Conservation (phyloP, 2,888 invertebrate species). For the Acrobasis consociella region DNA sequence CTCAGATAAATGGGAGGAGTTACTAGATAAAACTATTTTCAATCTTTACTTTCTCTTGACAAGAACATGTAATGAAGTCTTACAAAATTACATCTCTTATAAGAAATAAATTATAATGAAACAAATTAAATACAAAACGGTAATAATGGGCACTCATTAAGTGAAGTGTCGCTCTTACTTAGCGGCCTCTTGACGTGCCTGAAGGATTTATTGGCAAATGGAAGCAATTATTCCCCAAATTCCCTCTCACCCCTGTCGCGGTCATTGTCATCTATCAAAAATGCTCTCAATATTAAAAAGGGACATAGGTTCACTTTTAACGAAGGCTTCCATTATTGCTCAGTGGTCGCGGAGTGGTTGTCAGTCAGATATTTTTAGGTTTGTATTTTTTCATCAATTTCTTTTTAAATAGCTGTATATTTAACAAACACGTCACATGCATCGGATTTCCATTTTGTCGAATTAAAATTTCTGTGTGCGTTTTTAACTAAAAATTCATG, state of each 20-base stretch:
- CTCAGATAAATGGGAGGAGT: too few relatives aligned
- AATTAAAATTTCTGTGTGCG: too few relatives aligned
- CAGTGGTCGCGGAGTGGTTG: not conserved
- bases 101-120: slow-evolving; percentile 2
- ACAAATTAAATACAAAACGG: slow-evolving; percentile 25
- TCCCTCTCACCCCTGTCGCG: slow-evolving; percentile 26
- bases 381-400: not conserved
- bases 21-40: too few relatives aligned
- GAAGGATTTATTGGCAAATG: slow-evolving; percentile 34
- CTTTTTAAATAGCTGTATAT: not conserved
- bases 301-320: not conserved
- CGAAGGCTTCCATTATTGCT: not conserved
- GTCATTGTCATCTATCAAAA: slow-evolving; percentile 24
- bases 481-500: too few relatives aligned
- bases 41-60: too few relatives aligned
- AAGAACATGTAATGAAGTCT: too few relatives aligned
- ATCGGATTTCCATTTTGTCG: too few relatives aligned
- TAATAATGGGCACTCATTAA: slow-evolving; percentile 40
- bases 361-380: not conserved
- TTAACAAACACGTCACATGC: too few relatives aligned
- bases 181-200: slow-evolving; percentile 26
- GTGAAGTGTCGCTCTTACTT: slow-evolving; percentile 36
- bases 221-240: slow-evolving; percentile 39
- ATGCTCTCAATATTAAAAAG: slow-evolving; percentile 23
- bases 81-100: not conserved